Conservation (phyloP, 1,140 invertebrate species). For the Phenacoccus solenopsis region DNA sequence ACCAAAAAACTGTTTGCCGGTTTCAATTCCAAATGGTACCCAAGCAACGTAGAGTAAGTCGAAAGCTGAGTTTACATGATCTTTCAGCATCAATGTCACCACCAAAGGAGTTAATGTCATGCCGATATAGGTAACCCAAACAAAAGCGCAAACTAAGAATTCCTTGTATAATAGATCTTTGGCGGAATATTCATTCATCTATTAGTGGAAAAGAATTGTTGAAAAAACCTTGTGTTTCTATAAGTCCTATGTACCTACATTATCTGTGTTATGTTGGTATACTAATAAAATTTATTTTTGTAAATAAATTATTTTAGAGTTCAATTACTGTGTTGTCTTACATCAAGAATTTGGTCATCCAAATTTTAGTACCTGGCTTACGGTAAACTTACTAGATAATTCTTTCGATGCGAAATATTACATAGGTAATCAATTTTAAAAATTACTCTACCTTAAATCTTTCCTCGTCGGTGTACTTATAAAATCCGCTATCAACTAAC, state of each 20-base stretch:
- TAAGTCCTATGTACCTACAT: too few relatives aligned
- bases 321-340: too few relatives aligned
- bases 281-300: too few relatives aligned
- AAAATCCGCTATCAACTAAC: background rate
- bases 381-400: too few relatives aligned
- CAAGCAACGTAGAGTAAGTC: constrained; percentile 4
- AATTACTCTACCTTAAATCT: background rate
- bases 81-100: background rate
- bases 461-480: background rate
- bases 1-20: background rate
- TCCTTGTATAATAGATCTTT: background rate
- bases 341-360: too few relatives aligned
- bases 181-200: background rate
- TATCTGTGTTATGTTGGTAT: too few relatives aligned
- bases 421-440: too few relatives aligned
- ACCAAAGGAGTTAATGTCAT: constrained; percentile 1
- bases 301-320: too few relatives aligned
- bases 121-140: background rate
- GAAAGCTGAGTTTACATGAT: constrained; percentile 5
- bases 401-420: too few relatives aligned
- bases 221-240: too few relatives aligned
- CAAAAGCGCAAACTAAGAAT: background rate
- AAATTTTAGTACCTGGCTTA: too few relatives aligned
- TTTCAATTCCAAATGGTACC: constrained; percentile 14
- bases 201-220: background rate